Conservation (phyloP, 2,113 vertebrate species). For the Mormyrus lacerda region DNA sequence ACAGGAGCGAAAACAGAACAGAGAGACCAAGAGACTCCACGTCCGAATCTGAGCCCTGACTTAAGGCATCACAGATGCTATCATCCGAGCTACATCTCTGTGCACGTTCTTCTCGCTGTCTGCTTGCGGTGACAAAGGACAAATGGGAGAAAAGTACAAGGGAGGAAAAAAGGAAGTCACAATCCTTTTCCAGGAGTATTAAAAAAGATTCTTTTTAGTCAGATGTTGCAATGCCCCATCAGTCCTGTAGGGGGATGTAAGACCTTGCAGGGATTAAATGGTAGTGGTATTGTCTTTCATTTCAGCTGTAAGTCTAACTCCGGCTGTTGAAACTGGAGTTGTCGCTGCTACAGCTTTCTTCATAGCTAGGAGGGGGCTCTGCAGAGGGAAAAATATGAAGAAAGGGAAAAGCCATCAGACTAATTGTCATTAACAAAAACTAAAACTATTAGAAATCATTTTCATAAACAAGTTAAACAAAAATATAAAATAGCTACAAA, state of each 20-base stretch:
- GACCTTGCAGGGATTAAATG: constrained; percentile 16
- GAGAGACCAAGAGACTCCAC: neutral
- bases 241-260: constrained; percentile 23
- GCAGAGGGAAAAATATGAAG: constrained; percentile 20
- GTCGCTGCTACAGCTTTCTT: constrained; percentile 84
- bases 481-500: neutral
- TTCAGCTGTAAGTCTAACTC: constrained; percentile 37
- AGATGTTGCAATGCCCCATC: constrained; percentile 23
- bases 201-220: constrained; percentile 23
- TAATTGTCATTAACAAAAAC: neutral
- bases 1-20: neutral
- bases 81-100: neutral
- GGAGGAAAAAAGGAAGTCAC: constrained; percentile 21
- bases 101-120: neutral
- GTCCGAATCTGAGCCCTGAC: constrained; percentile 24
- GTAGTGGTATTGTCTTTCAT: neutral
- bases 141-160: neutral
- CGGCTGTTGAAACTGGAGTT: constrained; percentile 64
- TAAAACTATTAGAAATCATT: neutral
- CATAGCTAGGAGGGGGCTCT: constrained; percentile 92
- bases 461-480: neutral
- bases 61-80: constrained; percentile 70
- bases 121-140: neutral
- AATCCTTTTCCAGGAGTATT: constrained; percentile 35
- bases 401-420: neutral